Conservation (phyloP, 2,113 vertebrate species). For the Nettapus auritus region DNA sequence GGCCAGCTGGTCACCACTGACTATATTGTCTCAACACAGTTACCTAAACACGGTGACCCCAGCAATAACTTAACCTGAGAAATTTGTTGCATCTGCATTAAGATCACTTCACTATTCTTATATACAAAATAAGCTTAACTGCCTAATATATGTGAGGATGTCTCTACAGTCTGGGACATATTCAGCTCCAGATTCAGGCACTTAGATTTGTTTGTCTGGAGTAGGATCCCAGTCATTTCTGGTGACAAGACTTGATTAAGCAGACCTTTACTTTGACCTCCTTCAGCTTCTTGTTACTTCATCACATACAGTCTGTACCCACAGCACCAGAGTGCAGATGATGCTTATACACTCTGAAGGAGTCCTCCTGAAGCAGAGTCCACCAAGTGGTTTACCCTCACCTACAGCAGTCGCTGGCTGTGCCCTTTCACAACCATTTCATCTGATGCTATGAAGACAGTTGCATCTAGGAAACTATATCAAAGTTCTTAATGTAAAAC, state of each 20-base stretch:
- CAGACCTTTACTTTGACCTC: neutral
- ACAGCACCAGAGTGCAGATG: neutral
- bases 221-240: neutral
- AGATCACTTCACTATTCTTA: neutral
- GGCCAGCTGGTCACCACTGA: neutral
- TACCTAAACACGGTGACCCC: neutral
- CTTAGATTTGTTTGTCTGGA: neutral
- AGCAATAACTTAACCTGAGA: neutral
- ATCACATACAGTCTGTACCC: neutral
- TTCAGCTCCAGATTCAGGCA: neutral
- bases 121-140: neutral
- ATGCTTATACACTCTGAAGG: neutral
- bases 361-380: neutral
- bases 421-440: neutral
- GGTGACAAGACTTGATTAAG: neutral
- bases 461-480: neutral
- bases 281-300: neutral
- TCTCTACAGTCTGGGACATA: neutral
- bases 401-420: neutral
- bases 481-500: neutral
- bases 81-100: neutral
- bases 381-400: neutral
- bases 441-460: neutral
- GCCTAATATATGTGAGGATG: accelerated
- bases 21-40: neutral